A percentile compares a stretch with the other conserved stretches of the same genome.
Conservation (phyloP, 1,140 invertebrate species). For the Cotesia typhae region DNA sequence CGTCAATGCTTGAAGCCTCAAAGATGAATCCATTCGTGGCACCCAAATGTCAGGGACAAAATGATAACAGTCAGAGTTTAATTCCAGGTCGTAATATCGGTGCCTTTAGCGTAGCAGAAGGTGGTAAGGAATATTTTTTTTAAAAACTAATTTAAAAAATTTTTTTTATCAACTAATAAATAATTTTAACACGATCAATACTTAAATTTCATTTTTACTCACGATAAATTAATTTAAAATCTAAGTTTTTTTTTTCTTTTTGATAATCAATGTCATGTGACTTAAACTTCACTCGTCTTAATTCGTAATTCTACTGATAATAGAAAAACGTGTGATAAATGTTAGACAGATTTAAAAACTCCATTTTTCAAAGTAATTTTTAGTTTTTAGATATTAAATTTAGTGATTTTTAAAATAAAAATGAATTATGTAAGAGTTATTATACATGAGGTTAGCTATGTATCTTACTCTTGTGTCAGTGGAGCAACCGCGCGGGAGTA, state of each 20-base stretch:
- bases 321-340: too few species aligned
- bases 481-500: constrained; percentile 37
- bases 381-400: constrained; percentile 2
- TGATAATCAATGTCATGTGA: too few species aligned
- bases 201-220: constrained; percentile 14
- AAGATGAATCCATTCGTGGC: constrained; percentile 79
- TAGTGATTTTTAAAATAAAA: constrained; percentile 1
- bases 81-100: constrained; percentile 70
- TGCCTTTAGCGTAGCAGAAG: constrained; percentile 67
- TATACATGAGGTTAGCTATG: constrained; percentile 28
- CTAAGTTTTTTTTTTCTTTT: too few species aligned
- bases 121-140: constrained; percentile 58
- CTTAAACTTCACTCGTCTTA: too few species aligned
- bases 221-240: background rate
- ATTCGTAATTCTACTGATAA: too few species aligned
- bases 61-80: constrained; percentile 57
- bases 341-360: too few species aligned
- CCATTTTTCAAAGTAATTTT: background rate
- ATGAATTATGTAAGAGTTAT: constrained; percentile 1
- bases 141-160: constrained; percentile 20
- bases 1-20: constrained; percentile 75
- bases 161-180: constrained; percentile 19
- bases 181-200: constrained; percentile 3
- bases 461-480: constrained; percentile 38
- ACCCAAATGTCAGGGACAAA: constrained; percentile 70